Conservation (phyloP, 2,888 invertebrate genomes). For the Drosophila birchii region DNA sequence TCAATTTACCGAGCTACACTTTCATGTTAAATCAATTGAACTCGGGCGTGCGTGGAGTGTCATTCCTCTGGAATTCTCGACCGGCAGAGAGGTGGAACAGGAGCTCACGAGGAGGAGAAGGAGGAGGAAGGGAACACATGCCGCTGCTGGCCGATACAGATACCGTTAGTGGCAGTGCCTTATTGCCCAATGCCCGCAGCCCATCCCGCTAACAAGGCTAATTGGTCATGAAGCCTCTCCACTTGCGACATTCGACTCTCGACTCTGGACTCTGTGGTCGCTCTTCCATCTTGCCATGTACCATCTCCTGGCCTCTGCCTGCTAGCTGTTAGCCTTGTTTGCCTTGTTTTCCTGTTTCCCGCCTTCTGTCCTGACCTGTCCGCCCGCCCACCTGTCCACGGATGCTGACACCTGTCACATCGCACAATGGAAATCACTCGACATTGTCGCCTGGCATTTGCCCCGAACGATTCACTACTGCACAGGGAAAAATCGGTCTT, state of each 20-base stretch:
- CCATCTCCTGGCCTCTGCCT: constrained; percentile 4
- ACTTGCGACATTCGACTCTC: constrained; percentile 35
- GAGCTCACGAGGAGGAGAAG: constrained; percentile 11
- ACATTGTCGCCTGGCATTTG: constrained; percentile 68
- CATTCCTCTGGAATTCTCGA: constrained; percentile 53
- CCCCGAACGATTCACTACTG: constrained; percentile 21
- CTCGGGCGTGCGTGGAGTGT: constrained; percentile 74
- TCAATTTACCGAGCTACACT: constrained; percentile 79
- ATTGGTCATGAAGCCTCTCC: constrained; percentile 77
- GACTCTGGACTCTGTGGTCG: constrained; percentile 1
- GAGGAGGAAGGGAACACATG: constrained; percentile 28
- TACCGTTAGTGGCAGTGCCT: constrained; percentile 61
- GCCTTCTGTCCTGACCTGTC: constrained; percentile 20
- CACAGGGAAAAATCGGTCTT: not conserved
- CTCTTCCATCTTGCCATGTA: constrained; percentile 30
- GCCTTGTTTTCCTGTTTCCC: constrained; percentile 17
- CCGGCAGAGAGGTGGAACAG: constrained; percentile 14
- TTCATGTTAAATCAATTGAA: constrained; percentile 80
- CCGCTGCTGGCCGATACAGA: constrained; percentile 38
- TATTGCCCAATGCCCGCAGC: constrained; percentile 67
- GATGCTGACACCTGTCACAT: constrained; percentile 79
- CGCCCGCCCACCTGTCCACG: constrained; percentile 68
- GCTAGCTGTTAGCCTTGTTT: constrained; percentile 7
- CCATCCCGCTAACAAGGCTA: constrained; percentile 81
- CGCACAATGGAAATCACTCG: constrained; percentile 80